Conservation (phyloP, 2,113 vertebrate genomes). For the Rhea pennata region DNA sequence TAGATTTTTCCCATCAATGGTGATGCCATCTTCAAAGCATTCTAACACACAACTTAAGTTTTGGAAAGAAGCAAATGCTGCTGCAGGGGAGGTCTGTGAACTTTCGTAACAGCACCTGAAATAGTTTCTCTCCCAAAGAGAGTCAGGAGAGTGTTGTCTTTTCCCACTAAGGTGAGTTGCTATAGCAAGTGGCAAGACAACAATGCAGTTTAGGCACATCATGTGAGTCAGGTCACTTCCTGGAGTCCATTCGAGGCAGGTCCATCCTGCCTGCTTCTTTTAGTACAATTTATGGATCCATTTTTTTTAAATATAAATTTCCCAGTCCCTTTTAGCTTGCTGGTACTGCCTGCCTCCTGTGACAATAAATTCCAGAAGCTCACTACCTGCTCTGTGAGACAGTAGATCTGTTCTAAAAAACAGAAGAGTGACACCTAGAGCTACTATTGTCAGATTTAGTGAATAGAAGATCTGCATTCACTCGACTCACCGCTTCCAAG, state of each 20-base stretch:
- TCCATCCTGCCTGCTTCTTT: background rate
- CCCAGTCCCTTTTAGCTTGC: background rate
- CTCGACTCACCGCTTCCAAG: background rate
- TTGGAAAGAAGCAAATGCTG: fast-evolving
- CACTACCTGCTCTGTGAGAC: background rate
- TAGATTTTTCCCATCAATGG: background rate
- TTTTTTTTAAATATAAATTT: background rate
- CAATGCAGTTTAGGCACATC: background rate
- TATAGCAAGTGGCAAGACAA: background rate
- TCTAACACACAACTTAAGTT: background rate
- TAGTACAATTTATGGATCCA: fast-evolving
- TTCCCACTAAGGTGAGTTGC: background rate
- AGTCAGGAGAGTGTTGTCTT: background rate
- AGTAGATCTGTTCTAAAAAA: background rate
- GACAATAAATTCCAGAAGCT: background rate
- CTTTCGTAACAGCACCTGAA: background rate
- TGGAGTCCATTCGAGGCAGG: background rate
- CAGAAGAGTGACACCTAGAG: background rate
- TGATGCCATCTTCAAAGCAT: background rate
- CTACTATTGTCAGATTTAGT: background rate
- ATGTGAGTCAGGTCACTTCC: background rate
- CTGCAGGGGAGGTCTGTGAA: background rate
- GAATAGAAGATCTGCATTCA: background rate
- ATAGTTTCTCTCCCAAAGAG: background rate
- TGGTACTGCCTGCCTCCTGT: background rate